These are phyloP conservation scores for Galerucella pusilla DNA, from an alignment of 2,888 invertebrate genomes.

Conservation along the genomic window DNA sequence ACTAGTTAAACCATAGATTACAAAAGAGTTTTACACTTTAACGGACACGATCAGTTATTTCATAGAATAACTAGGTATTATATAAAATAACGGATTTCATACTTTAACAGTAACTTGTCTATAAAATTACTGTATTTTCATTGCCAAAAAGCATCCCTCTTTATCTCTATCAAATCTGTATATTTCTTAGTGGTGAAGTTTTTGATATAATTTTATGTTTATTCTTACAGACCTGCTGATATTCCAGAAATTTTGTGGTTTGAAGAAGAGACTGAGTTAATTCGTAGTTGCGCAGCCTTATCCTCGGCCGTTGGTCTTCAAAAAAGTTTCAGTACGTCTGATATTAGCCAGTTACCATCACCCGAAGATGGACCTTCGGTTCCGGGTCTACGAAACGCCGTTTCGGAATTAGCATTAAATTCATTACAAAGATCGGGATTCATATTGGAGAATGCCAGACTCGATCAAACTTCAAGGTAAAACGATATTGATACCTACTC, in stretches of 20 bases:
- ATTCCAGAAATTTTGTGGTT: conserved; percentile 75
- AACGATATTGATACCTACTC: background rate
- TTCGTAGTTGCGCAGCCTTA: conserved; percentile 82
- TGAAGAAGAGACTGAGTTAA: conserved; percentile 82
- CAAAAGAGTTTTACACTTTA: too few species aligned
- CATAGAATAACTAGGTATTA: too few species aligned
- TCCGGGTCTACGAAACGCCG: conserved; percentile 63
- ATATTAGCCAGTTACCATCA: conserved; percentile 73
- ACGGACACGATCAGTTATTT: too few species aligned
- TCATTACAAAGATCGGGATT: conserved; percentile 68
- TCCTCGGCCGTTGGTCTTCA: conserved; percentile 85
- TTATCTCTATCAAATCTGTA: too few species aligned
- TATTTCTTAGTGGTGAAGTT: too few species aligned
- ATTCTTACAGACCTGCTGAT: conserved; percentile 67
- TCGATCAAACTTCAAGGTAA: conserved; percentile 66
- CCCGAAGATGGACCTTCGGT: conserved; percentile 65
- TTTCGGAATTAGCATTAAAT: conserved; percentile 71
- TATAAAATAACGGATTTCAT: too few species aligned
- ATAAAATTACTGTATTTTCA: too few species aligned
- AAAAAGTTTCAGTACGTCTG: conserved; percentile 85
- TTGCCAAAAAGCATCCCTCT: too few species aligned
- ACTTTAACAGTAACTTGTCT: too few species aligned
- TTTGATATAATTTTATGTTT: background rate
- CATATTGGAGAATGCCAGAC: conserved; percentile 69
- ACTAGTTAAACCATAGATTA: too few species aligned